Evolutionary conservation across 2,797 vertebrate genomes (phyloP).

Genomic region (Bradypodion ventrale): DNA sequence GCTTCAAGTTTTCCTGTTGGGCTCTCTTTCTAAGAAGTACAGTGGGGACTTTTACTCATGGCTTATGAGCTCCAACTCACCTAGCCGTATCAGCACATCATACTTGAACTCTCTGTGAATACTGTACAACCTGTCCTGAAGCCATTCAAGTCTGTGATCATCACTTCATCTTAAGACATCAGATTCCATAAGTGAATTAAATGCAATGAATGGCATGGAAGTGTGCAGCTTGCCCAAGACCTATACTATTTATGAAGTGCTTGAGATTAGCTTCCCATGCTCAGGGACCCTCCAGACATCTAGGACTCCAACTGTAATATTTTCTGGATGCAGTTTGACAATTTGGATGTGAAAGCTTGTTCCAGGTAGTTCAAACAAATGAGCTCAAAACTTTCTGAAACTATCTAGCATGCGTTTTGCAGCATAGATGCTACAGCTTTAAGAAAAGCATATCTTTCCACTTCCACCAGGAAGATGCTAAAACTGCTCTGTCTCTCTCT

Average conservation of each 20-base stretch:
- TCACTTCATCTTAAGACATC: background rate
- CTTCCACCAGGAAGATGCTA: background rate
- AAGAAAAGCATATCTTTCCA: background rate
- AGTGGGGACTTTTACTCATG: no score
- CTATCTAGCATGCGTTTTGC: background rate
- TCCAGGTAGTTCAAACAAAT: background rate
- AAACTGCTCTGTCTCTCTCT: background rate
- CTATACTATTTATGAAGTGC: no score
- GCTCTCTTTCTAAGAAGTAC: no score
- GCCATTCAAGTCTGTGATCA: no score
- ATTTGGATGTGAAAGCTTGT: no score
- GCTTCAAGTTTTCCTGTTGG: no score
- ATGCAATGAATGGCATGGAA: background rate
- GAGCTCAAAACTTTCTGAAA: background rate
- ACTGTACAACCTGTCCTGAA: background rate
- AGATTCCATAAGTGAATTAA: background rate
- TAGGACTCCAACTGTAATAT: background rate
- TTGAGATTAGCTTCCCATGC: background rate
- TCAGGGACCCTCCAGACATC: background rate
- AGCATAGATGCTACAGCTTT: background rate
- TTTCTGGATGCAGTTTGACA: no score
- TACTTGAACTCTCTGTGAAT: no score
- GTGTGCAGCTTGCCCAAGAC: no score
- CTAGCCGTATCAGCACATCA: no score
- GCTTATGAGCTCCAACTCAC: no score